Base-by-base conservation (phyloP, 1,140 invertebrate species). In the Manduca sexta region DNA sequence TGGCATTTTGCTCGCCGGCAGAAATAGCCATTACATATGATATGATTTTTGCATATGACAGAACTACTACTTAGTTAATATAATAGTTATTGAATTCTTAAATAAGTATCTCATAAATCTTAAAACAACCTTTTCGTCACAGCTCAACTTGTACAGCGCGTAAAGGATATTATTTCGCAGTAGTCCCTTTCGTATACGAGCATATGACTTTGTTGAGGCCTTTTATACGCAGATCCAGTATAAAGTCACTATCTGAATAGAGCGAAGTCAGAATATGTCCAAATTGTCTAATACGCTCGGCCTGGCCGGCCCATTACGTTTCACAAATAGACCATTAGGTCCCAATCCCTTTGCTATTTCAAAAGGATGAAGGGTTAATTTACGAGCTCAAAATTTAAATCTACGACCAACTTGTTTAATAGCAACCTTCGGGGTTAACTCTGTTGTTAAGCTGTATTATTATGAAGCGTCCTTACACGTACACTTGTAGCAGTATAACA, bases 301-400 rank as follows among this genome's bases (percentile, higher is more conserved):
- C 68, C 70, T 73, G 69, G 64, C 68, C 75, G 73, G 69, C 66
- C 79, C 77, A 84, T 84, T 84, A 74, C 75, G 67, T 74, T 73
- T 74, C 74, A 76, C 79, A 85, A 85, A 85, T 85, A 85, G 81
- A 73, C 81, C 78, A 83, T 84, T 84, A 83, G 69, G 73, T 74
- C 76, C 72, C 77, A 80, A 81, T 82, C 79, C 81, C 75, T 84
- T 83, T 74, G 75, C 79, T 81, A 84, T 83, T 84, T 80, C 77
- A 80, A 81, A 84, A 83, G 81, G 81, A 85, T 78, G 81, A 79
- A 78, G 81, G 79, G 77, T 85, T 83, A 85, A 83, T 85, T 85
- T 85, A 85, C 67, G 76, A 78, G 79, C 79, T 82, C 74, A 80
- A 85, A 83, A 85, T 85, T 81, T 85, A 83, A 85, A 85, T 85